Conservation (phyloP, 2,113 vertebrate genomes). For the Pedetes capensis region DNA sequence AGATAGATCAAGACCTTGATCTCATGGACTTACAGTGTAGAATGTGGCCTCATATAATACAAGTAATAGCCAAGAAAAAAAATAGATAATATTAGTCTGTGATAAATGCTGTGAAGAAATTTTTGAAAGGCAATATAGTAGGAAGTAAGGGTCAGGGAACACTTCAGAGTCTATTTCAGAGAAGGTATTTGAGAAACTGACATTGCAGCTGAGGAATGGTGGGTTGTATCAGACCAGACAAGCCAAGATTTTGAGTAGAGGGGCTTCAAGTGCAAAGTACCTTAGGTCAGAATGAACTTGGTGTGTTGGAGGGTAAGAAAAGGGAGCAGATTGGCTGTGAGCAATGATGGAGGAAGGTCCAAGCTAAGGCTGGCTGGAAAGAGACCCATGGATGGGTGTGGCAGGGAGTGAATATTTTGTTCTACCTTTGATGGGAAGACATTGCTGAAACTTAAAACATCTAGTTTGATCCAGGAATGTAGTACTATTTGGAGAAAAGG, state of each 20-base stretch:
- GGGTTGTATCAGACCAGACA: background rate
- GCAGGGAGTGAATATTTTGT: background rate
- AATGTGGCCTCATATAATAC: too few species aligned
- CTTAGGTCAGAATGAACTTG: background rate
- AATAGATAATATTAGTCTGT: background rate
- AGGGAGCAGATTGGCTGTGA: background rate
- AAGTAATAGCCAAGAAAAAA: background rate
- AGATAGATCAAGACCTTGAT: background rate
- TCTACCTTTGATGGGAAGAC: background rate
- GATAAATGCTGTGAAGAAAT: background rate
- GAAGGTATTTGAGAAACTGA: background rate
- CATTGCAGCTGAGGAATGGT: background rate
- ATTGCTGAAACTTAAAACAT: background rate
- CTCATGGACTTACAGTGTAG: background rate
- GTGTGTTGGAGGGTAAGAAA: background rate
- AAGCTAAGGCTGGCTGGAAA: background rate
- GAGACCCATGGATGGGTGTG: too few species aligned
- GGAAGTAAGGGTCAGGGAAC: background rate
- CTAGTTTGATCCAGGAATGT: background rate
- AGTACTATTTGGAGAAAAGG: background rate
- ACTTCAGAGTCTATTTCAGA: background rate
- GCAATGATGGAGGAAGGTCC: background rate
- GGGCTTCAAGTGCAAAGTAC: too few species aligned
- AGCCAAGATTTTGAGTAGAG: background rate
- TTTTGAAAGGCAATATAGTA: background rate